Conservation (phyloP, 2,113 vertebrate species). For the Pseudorasbora parva region DNA sequence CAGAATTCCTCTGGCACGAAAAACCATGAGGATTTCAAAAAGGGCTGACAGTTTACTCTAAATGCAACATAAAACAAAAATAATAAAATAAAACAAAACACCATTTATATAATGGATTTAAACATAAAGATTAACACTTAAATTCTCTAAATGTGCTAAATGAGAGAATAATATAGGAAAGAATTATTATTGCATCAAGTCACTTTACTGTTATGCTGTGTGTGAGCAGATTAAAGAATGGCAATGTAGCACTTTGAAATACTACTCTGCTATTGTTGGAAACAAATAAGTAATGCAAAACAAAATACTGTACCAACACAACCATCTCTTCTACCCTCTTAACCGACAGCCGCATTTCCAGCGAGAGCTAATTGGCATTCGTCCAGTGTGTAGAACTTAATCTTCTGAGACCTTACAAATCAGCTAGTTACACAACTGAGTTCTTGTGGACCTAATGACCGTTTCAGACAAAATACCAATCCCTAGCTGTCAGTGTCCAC, state of each 20-base stretch:
- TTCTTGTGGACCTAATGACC: background rate
- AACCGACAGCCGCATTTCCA: conserved; percentile 35
- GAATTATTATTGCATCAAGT: background rate
- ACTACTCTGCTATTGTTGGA: no score
- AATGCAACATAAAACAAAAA: background rate
- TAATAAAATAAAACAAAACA: no score
- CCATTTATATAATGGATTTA: background rate
- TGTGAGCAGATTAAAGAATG: background rate
- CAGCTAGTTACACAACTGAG: conserved; percentile 21
- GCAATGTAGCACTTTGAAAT: no score
- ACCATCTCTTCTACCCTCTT: conserved; percentile 19
- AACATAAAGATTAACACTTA: background rate
- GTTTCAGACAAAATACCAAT: background rate
- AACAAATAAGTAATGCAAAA: no score
- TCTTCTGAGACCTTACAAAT: conserved; percentile 38
- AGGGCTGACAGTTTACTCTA: background rate
- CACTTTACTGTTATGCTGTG: background rate
- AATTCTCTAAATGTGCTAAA: background rate
- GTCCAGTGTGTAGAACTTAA: conserved; percentile 39
- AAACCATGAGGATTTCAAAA: background rate
- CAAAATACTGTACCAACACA: background rate
- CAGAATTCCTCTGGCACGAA: background rate
- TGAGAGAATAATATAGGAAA: background rate
- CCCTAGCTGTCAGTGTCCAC: background rate
- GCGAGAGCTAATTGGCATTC: conserved; percentile 52